These are phyloP conservation scores for Lepisosteus oculatus DNA, from an alignment of 2,113 vertebrate species.

Conservation along the genomic window DNA sequence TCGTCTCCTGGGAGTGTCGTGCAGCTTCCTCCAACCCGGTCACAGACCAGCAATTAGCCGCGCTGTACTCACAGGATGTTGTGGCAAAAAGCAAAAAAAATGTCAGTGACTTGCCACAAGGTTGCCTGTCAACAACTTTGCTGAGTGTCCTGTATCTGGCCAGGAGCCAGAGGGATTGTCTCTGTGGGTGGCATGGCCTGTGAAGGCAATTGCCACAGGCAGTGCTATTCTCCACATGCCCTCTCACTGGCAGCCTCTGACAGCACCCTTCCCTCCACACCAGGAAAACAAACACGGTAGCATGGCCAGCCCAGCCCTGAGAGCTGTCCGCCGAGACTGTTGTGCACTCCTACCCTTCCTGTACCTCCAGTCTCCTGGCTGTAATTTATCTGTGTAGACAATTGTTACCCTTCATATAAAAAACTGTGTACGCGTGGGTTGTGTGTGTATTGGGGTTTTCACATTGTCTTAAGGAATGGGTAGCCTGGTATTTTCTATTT, in stretches of 20 bases:
- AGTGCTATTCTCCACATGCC: constrained; percentile 3
- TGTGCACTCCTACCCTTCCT: too few relatives aligned
- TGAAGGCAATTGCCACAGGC: constrained; percentile 1
- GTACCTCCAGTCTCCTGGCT: too few relatives aligned
- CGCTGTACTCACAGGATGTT: not conserved
- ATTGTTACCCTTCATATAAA: too few relatives aligned
- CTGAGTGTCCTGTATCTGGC: constrained; percentile 11
- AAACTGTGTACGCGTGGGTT: too few relatives aligned
- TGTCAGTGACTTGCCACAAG: not conserved
- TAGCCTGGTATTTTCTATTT: too few relatives aligned
- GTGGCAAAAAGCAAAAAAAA: too few relatives aligned
- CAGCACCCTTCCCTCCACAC: constrained; percentile 2
- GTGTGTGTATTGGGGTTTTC: too few relatives aligned
- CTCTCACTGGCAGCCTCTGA: constrained; percentile 15
- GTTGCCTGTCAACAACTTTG: constrained; percentile 10
- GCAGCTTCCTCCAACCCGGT: not conserved
- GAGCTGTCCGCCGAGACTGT: too few relatives aligned
- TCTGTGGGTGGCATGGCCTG: constrained; percentile 14
- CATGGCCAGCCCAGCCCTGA: too few relatives aligned
- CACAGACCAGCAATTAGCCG: not conserved
- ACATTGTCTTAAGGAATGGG: too few relatives aligned
- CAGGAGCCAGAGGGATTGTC: constrained; percentile 5
- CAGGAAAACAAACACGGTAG: not conserved
- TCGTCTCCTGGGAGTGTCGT: not conserved
- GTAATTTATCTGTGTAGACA: too few relatives aligned